These are phyloP conservation scores for Caenorhabditis inopinata DNA, from an alignment of 1,140 invertebrate genomes.

Conservation along the genomic window DNA sequence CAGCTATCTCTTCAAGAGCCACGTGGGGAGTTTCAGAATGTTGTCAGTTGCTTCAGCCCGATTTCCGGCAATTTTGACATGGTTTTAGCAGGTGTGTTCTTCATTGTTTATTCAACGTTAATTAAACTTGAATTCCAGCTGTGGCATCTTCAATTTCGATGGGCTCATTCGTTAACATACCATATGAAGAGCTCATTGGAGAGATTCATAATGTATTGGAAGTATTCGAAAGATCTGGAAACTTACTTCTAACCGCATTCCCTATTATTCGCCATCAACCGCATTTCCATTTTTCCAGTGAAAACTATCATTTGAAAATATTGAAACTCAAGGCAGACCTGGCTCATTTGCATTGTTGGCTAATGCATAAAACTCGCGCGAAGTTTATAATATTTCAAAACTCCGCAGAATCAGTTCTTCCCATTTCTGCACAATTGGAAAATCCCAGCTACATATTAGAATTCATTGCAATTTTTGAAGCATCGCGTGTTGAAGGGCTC, in stretches of 20 bases:
- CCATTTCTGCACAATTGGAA: neutral
- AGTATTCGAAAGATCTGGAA: neutral
- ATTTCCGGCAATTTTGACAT: slow-evolving; percentile 10
- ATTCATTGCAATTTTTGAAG: neutral
- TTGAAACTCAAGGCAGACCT: slow-evolving; percentile 1
- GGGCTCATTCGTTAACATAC: slow-evolving; percentile 1
- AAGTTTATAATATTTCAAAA: slow-evolving; percentile 19
- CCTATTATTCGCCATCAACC: neutral
- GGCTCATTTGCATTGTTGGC: neutral
- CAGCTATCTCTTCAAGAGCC: slow-evolving; percentile 16
- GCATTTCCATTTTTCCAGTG: neutral
- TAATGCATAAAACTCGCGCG: neutral
- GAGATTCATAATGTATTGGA: neutral
- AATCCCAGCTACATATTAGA: neutral
- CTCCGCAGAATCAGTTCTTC: slow-evolving; percentile 13
- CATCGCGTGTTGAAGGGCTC: neutral
- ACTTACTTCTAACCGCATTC: neutral
- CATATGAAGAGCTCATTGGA: slow-evolving; percentile 12
- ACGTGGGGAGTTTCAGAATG: neutral
- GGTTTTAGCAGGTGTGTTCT: neutral
- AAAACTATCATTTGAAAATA: slow-evolving; percentile 18
- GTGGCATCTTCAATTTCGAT: neutral
- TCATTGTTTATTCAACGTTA: neutral
- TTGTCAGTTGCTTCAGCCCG: slow-evolving; percentile 9
- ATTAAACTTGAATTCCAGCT: neutral